Evolutionary conservation across 1,140 invertebrate genomes (phyloP).

Genomic region (roundworm (Caenorhabditis elegans)): WBcel235 BX284602.5:322501-323000

Average conservation of each 20-base stretch:
- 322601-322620: constrained; percentile 16
- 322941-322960: background rate
- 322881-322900: too few relatives aligned
- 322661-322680: constrained; percentile 12
- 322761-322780: too few relatives aligned
- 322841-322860: too few relatives aligned
- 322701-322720: background rate
- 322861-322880: too few relatives aligned
- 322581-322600: constrained; percentile 9
- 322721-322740: too few relatives aligned
- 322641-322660: background rate
- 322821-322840: too few relatives aligned
- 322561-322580: constrained; percentile 8
- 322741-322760: too few relatives aligned
- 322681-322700: background rate
- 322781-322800: too few relatives aligned
- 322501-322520: background rate
- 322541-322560: constrained; percentile 23
- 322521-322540: background rate
- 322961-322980: background rate
- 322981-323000: background rate
- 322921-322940: too few relatives aligned
- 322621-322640: background rate
- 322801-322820: too few relatives aligned
- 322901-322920: too few relatives aligned